Base-by-base conservation (phyloP, 2,888 invertebrate species). In the Eristalis arbustorum region DNA sequence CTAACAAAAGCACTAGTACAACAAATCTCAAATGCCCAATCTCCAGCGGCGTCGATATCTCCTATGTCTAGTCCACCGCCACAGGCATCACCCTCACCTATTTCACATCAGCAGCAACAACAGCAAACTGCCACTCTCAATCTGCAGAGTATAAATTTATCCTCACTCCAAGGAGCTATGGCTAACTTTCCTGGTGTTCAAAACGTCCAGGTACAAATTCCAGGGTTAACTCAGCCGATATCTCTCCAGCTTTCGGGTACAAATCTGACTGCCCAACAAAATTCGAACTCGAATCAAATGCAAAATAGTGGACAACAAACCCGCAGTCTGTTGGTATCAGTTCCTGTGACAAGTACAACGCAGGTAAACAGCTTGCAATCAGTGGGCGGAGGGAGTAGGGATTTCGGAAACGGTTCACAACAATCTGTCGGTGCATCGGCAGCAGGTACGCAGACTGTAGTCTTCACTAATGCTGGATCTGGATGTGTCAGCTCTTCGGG, bases 181-280 rank as follows among this genome's bases (percentile, higher is more conserved):
- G 91, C 92, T 8, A 92, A 92, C 76, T 93, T 93, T 78, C 95
- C 96, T 84, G 96, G 96, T 34, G 93, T 97, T 68, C 96, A 96
- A 91, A 96, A 96, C 92, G 96, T 96, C 73, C 96, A 96, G 93
- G 95, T 96, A 66, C 97, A 97, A 91, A 95, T 97, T 90, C 96
- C 97, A 13, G 97, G 97, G 57, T 94, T 97, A 76, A 95, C 97
- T n/a, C 97, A 97, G 89, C 97, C 97, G 4, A 97, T 97, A 89
- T 97, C 97, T 68, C 93, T 96, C 90, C 96, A 96, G 57, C 93
- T 96, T 83, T 96, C 96, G 56, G 95, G 96, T 40, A 95, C 96
- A 42, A 94, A 94, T 8, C 91, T 94, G 79, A 93, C 93, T 76
- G 90, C 89, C 71, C 90, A 91, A 61, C 91, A 90, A 37, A 84